Evolutionary conservation across 2,797 vertebrate species (phyloP).

Genomic region (Acanthurus lineatus): DNA sequence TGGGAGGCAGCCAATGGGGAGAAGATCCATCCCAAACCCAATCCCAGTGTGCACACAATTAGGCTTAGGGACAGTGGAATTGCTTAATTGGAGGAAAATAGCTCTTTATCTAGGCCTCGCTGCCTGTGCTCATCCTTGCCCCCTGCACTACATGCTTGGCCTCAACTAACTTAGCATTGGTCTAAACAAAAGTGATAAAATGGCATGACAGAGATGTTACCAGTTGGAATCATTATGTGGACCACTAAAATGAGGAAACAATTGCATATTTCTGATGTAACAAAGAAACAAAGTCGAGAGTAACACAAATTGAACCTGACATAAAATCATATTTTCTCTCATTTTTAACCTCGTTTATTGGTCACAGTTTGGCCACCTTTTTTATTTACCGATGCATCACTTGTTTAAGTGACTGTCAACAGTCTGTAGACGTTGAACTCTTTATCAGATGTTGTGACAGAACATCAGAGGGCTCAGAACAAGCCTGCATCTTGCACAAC

Average conservation of each 20-base stretch:
- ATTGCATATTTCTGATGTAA: neutral
- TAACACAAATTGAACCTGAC: neutral
- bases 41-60: constrained; percentile 83
- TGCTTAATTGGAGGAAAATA: constrained; percentile 87
- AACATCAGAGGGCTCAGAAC: constrained; percentile 54
- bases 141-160: constrained; percentile 57
- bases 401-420: constrained; percentile 16
- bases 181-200: constrained; percentile 21
- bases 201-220: constrained; percentile 7
- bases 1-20: constrained; percentile 82
- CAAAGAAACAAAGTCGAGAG: neutral
- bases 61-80: constrained; percentile 81
- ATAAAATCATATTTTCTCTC: neutral
- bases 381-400: constrained; percentile 45
- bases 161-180: constrained; percentile 54
- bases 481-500: constrained; percentile 70
- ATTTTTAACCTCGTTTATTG: neutral
- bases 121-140: constrained; percentile 66
- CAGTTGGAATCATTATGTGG: neutral
- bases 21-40: constrained; percentile 75
- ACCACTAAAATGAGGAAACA: no score
- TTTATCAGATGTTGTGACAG: constrained; percentile 74
- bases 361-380: constrained; percentile 6
- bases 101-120: constrained; percentile 76
- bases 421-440: constrained; percentile 68